phyloP scores from a whole-genome alignment of 1,140 invertebrate species.

The Pteromalus puparum region DNA sequence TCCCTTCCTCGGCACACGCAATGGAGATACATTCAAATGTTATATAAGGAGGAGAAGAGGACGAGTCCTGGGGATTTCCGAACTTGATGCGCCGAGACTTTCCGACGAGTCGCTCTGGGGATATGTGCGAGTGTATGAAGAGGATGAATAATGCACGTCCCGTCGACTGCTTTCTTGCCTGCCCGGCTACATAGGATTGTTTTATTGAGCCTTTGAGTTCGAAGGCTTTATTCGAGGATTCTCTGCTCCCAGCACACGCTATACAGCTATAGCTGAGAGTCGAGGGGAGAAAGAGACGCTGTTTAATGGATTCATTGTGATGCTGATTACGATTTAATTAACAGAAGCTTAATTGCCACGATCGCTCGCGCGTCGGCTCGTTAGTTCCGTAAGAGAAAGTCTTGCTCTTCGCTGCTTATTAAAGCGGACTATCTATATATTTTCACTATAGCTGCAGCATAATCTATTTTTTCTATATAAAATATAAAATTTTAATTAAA shows the following conservation, averaged over 20 bases:
- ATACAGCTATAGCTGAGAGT: too few relatives aligned
- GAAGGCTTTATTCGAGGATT: slow-evolving; percentile 8
- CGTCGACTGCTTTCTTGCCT: background rate
- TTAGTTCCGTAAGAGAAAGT: too few relatives aligned
- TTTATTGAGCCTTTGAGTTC: slow-evolving; percentile 21
- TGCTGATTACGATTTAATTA: slow-evolving; percentile 21
- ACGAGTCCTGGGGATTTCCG: slow-evolving; percentile 5
- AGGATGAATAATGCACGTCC: slow-evolving; percentile 18
- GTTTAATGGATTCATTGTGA: slow-evolving; percentile 13
- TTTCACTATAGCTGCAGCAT: too few relatives aligned
- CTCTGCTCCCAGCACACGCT: background rate
- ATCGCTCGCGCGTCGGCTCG: too few relatives aligned
- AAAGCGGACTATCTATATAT: too few relatives aligned
- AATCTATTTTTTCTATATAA: too few relatives aligned
- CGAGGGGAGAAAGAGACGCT: background rate
- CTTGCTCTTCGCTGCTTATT: too few relatives aligned
- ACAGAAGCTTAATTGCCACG: slow-evolving; percentile 24
- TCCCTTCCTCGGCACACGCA: background rate
- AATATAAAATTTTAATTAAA: background rate
- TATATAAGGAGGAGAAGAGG: slow-evolving; percentile 32
- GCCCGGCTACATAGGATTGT: background rate
- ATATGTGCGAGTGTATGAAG: background rate
- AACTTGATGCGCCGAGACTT: slow-evolving; percentile 45
- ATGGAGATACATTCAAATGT: background rate
- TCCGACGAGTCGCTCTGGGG: background rate